Base-by-base conservation (phyloP, 1,140 invertebrate genomes). In the Ditylenchus dipsaci region DNA sequence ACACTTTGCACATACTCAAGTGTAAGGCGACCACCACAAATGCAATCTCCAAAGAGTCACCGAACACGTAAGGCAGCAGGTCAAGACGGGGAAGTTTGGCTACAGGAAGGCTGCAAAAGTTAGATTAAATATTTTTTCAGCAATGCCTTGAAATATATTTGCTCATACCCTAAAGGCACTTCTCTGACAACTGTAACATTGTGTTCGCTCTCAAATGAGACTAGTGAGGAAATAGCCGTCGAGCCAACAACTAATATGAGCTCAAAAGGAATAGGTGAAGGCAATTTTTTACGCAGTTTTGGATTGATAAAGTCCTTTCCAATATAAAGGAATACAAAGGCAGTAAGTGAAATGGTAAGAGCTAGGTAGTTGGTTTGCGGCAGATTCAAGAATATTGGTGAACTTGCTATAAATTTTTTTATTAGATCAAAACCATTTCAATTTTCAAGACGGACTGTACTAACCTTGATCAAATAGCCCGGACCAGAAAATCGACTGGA, bases 1-100 rank as follows among this genome's bases (percentile, higher is more conserved):
- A 84, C 29, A 87, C 80, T 71, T 87, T 87, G 11, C 85, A 85
- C 84, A 88, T 84, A 21, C 87, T 87, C 11, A 88, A 80, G 49
- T 86, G 85, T 29, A 88, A 83, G 42, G 86, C 86, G 78, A 86
- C 87, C 0, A 84, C 79, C 29, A 88, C 86, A 68, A 88, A 83
- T 11, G 86, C 83, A 30, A 88, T 83, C 29, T 84, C 84, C 64
- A 87, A 76, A 30, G 82, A 76, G 61, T 84, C 78, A 1, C 59
- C 45, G 58, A 84, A 47, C 11, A 85, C 58, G 33, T 64, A 47
- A 0, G 67, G 64, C n/a, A 84, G 53, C 9, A 85, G n/a, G 58
- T 80, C 72, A 17, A 84, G 21, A 43, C 82, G 76, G 27, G 84
- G 84, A 8, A 80, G 53, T 13, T 27, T 21, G 29, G 83, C 81